phyloP scores from a whole-genome alignment of 2,797 vertebrate species.

The Dipus sagitta region DNA sequence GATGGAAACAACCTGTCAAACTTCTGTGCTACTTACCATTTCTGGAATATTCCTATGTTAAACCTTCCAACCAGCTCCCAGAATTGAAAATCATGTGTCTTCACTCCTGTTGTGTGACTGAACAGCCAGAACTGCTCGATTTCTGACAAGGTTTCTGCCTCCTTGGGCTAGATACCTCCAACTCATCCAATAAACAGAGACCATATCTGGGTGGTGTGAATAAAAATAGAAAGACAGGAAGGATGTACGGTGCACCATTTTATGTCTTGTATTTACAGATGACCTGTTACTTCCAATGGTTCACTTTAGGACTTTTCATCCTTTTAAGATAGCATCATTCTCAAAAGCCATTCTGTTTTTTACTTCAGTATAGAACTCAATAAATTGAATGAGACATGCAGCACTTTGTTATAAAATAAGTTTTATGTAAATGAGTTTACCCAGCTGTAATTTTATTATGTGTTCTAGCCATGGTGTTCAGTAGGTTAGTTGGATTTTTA shows the following conservation, averaged over 20 bases:
- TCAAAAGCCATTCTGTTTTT: not conserved
- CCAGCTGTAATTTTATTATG: not conserved
- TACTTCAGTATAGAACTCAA: not conserved
- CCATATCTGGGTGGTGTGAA: not conserved
- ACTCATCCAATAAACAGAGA: not conserved
- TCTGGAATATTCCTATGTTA: not conserved
- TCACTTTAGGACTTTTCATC: not conserved
- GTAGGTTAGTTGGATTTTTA: not conserved
- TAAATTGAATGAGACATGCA: not conserved
- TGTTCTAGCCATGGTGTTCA: not conserved
- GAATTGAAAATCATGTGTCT: fast-evolving
- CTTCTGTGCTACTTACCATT: not conserved
- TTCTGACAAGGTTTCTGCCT: not conserved
- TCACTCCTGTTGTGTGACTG: too few relatives aligned
- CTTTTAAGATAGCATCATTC: not conserved
- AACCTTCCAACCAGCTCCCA: not conserved
- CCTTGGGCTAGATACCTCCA: not conserved
- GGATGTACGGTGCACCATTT: not conserved
- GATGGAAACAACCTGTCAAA: not conserved
- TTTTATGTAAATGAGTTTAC: not conserved
- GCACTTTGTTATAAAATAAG: not conserved
- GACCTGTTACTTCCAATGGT: not conserved
- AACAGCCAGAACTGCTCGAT: not conserved
- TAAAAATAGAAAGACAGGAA: not conserved
- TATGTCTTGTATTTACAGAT: not conserved